Evolutionary conservation across 2,797 vertebrate species (phyloP).

Genomic region (Silurus lanzhouensis): DNA sequence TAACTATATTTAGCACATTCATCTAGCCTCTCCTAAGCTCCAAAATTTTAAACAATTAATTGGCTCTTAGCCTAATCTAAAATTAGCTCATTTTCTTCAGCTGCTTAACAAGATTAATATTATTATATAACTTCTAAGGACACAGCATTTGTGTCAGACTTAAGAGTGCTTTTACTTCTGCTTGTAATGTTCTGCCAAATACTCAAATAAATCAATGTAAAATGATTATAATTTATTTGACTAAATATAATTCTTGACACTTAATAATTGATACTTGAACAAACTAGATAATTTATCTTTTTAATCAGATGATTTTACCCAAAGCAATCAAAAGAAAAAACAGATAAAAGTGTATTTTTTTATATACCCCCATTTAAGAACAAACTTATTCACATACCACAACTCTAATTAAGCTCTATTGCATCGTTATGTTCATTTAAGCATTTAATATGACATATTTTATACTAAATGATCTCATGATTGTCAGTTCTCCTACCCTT

Average conservation of each 20-base stretch:
- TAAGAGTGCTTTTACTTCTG: neutral
- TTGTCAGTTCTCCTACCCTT: conserved; percentile 16
- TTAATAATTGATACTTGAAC: neutral
- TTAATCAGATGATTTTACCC: neutral
- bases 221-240: neutral
- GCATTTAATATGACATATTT: neutral
- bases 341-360: neutral
- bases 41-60: neutral
- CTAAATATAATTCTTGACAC: too few species aligned
- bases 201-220: neutral
- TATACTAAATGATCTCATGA: neutral
- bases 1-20: neutral
- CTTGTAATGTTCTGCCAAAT: neutral
- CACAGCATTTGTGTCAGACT: neutral
- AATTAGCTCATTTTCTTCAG: neutral
- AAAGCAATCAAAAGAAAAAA: neutral
- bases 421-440: too few species aligned
- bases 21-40: neutral
- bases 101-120: neutral
- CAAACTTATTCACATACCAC: neutral
- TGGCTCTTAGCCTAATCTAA: neutral
- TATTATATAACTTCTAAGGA: neutral
- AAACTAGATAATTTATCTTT: neutral
- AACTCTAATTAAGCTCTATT: neutral
- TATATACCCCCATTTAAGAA: neutral